phyloP scores from a whole-genome alignment of 2,888 invertebrate genomes.

The Heteropelma amictum region DNA sequence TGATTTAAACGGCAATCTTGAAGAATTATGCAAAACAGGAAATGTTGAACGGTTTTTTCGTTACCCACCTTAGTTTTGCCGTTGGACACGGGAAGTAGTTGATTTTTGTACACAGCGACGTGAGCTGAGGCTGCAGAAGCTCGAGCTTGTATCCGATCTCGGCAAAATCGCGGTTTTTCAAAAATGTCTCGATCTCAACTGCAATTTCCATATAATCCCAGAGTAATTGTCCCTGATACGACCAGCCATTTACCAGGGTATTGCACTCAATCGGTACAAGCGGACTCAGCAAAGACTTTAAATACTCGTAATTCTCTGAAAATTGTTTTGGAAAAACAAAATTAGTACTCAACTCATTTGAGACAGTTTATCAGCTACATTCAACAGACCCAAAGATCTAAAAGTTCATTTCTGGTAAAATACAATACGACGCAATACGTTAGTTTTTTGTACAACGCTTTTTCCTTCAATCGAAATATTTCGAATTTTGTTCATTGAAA shows the following conservation, averaged over 20 bases:
- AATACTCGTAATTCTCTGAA: slow-evolving; percentile 85
- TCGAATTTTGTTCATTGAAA: too few relatives aligned
- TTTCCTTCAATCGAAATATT: too few relatives aligned
- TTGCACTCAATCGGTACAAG: slow-evolving; percentile 80
- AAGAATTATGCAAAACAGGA: too few relatives aligned
- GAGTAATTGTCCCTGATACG: slow-evolving; percentile 85
- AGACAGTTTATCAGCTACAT: too few relatives aligned
- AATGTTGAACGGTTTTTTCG: neutral
- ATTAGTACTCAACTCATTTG: too few relatives aligned
- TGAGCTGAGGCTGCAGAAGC: slow-evolving; percentile 78
- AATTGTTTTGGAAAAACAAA: slow-evolving; percentile 48
- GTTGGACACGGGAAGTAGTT: slow-evolving; percentile 78
- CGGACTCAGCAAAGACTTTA: slow-evolving; percentile 82
- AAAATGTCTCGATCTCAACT: slow-evolving; percentile 79
- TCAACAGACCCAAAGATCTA: too few relatives aligned
- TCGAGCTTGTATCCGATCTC: slow-evolving; percentile 78
- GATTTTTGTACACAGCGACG: slow-evolving; percentile 79
- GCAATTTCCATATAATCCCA: slow-evolving; percentile 86
- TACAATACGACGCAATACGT: too few relatives aligned
- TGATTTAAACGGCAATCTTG: too few relatives aligned
- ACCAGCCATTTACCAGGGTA: slow-evolving; percentile 85
- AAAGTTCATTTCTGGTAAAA: too few relatives aligned
- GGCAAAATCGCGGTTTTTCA: slow-evolving; percentile 66
- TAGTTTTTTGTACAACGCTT: too few relatives aligned
- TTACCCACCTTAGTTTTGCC: slow-evolving; percentile 79